Percentiles rank a stretch among this genome's conserved stretches.
Conservation (phyloP, 2,797 vertebrate species). For the Manis javanica region DNA sequence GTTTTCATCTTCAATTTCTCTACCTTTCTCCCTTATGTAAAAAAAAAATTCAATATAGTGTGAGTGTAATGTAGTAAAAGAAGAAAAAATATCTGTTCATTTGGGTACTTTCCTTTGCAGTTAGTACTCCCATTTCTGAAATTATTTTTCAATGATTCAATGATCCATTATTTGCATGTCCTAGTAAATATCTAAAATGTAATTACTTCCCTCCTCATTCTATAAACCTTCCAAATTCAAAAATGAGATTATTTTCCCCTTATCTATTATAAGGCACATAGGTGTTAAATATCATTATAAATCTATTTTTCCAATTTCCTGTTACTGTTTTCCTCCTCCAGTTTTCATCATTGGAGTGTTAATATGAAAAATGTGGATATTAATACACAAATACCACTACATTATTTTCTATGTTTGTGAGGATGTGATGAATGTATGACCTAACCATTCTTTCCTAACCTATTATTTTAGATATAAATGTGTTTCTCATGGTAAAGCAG, state of each 20-base stretch:
- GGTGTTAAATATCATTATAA: constrained; percentile 18
- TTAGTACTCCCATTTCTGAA: constrained; percentile 26
- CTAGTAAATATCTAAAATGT: constrained; percentile 52
- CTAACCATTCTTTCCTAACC: not conserved
- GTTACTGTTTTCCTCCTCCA: not conserved
- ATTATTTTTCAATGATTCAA: not conserved
- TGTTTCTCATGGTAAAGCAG: not conserved
- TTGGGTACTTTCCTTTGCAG: not conserved
- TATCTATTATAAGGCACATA: not conserved
- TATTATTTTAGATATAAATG: not conserved
- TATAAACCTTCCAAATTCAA: constrained; percentile 31
- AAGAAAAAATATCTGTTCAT: not conserved
- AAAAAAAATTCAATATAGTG: not conserved
- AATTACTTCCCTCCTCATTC: constrained; percentile 19
- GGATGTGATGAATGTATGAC: not conserved
- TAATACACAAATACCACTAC: not conserved
- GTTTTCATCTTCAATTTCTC: constrained; percentile 60
- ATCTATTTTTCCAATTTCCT: constrained; percentile 55
- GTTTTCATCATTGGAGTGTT: not conserved
- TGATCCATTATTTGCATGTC: constrained; percentile 40
- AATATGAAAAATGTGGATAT: not conserved
- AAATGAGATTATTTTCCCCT: not conserved
- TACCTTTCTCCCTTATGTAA: not conserved
- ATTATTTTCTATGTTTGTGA: not conserved
- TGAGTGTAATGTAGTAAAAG: not conserved